Conservation (phyloP, 2,113 vertebrate genomes). For the Dromiciops gliroides region DNA sequence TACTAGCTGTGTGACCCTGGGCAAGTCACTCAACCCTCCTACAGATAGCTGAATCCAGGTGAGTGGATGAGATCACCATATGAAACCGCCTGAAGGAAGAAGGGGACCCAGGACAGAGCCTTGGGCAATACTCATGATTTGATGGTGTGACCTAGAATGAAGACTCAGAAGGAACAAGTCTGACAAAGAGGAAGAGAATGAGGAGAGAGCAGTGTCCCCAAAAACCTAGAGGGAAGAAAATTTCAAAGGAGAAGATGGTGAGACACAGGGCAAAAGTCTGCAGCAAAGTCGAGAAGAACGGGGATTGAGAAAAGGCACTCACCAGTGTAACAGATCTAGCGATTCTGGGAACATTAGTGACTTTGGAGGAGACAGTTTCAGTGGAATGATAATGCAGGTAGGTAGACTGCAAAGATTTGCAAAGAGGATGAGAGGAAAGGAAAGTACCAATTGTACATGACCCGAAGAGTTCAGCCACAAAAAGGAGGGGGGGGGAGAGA, state of each 20-base stretch:
- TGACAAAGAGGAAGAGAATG: not conserved
- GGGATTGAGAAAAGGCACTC: not conserved
- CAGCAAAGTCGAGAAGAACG: not conserved
- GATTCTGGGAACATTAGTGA: no score
- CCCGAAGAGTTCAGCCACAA: not conserved
- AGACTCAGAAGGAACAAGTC: not conserved
- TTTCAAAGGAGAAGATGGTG: not conserved
- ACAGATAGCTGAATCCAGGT: not conserved
- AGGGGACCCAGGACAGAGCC: not conserved
- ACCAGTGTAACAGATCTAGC: not conserved
- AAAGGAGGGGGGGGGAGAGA: no score
- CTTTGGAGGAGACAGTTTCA: not conserved
- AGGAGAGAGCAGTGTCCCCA: not conserved
- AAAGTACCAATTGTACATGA: not conserved
- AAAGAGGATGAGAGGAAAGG: not conserved
- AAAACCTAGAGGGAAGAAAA: not conserved
- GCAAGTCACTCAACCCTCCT: no score
- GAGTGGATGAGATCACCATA: not conserved
- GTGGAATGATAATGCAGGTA: no score
- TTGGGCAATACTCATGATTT: not conserved
- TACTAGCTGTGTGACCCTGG: no score
- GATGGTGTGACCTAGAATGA: not conserved
- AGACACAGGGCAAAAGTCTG: not conserved
- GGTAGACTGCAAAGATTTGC: not conserved
- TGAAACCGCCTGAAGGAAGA: not conserved